A percentile compares a stretch with the other conserved stretches of the same genome.
phyloP scores from a whole-genome alignment of 2,888 invertebrate species.

The Iselma pallidipennis region DNA sequence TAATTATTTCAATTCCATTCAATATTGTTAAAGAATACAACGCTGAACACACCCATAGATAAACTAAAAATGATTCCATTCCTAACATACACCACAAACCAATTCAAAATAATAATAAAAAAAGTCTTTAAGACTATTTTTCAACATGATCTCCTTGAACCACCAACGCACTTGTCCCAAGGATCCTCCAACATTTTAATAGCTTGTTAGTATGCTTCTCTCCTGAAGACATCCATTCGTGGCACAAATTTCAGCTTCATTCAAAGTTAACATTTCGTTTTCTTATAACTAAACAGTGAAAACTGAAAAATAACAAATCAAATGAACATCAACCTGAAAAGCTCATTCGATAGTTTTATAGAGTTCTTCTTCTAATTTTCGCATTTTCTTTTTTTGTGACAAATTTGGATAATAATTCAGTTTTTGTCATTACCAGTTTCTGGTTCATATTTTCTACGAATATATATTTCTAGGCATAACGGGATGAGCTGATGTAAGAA shows the following conservation, averaged over 20 bases:
- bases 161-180: constrained; percentile 3
- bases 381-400: neutral
- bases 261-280: neutral
- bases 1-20: constrained; percentile 18
- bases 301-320: no score
- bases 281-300: no score
- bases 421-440: neutral
- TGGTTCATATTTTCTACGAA: constrained; percentile 14
- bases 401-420: neutral
- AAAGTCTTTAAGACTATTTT: neutral
- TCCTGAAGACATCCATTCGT: constrained; percentile 1
- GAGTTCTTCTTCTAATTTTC: no score
- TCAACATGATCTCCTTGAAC: constrained; percentile 3
- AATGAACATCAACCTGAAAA: constrained; percentile 9
- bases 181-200: constrained; percentile 1
- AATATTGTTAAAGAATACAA: constrained; percentile 11
- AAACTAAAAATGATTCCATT: neutral
- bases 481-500: constrained; percentile 34
- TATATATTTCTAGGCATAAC: constrained; percentile 21
- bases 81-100: constrained; percentile 1
- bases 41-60: neutral
- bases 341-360: neutral
- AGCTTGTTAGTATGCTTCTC: neutral
- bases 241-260: neutral
- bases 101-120: neutral